Conservation (phyloP, 1,140 invertebrate genomes). For the Sycophaga agraensis region DNA sequence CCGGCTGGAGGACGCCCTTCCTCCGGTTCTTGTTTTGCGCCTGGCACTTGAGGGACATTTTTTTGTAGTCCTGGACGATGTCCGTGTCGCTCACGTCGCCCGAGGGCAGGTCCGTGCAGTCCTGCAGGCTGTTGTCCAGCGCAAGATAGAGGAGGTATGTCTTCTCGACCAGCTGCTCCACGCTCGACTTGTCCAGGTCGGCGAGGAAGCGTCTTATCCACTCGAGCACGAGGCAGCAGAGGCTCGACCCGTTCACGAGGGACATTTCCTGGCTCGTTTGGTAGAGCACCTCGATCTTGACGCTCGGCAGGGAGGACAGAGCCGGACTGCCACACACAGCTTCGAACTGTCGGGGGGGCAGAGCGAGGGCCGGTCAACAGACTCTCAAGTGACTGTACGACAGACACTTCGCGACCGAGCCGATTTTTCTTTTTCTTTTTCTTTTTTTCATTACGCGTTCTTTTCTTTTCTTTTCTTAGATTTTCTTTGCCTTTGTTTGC, state of each 20-base stretch:
- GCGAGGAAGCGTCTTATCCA: slow-evolving; percentile 66
- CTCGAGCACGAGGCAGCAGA: slow-evolving; percentile 69
- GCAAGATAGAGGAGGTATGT: slow-evolving; percentile 78
- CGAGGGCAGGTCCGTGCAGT: slow-evolving; percentile 73
- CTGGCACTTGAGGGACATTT: slow-evolving; percentile 61
- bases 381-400: slow-evolving; percentile 3
- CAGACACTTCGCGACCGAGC: no score
- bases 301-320: slow-evolving; percentile 64
- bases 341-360: slow-evolving; percentile 56
- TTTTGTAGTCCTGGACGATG: slow-evolving; percentile 81
- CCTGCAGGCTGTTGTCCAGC: slow-evolving; percentile 74
- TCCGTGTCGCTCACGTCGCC: slow-evolving; percentile 71
- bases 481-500: no score
- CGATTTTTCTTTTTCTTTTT: no score
- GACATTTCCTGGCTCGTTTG: slow-evolving; percentile 66
- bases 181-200: slow-evolving; percentile 46
- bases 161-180: slow-evolving; percentile 62
- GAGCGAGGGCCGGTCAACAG: neutral
- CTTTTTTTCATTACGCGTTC: no score
- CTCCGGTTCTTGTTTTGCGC: slow-evolving; percentile 50
- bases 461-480: no score
- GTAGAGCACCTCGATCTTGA: slow-evolving; percentile 69
- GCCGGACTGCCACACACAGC: slow-evolving; percentile 61
- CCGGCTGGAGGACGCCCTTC: slow-evolving; percentile 60
- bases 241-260: slow-evolving; percentile 60